Conservation (phyloP, 2,888 invertebrate genomes). For the Tetheella fluctuosa region DNA sequence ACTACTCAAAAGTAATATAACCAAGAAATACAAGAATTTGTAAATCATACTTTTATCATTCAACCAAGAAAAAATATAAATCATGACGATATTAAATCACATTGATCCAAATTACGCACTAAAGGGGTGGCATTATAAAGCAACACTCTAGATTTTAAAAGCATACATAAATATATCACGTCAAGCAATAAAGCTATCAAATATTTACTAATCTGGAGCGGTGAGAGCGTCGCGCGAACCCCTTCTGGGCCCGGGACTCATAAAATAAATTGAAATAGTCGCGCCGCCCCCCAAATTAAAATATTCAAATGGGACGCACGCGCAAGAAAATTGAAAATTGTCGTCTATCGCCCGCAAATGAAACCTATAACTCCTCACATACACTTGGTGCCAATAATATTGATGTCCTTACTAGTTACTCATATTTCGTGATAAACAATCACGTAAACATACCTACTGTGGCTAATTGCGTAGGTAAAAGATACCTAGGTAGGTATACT, state of each 20-base stretch:
- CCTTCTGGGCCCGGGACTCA: conserved; percentile 80
- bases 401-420: background rate
- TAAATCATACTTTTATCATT: too few species aligned
- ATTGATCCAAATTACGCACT: background rate
- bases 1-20: background rate
- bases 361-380: conserved; percentile 82
- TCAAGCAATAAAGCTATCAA: conserved; percentile 83
- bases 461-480: too few species aligned
- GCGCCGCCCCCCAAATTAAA: conserved; percentile 84
- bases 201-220: conserved; percentile 84
- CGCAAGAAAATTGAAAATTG: conserved; percentile 85
- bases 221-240: conserved; percentile 76
- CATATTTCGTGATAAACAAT: background rate
- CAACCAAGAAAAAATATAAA: background rate
- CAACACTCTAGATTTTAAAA: conserved; percentile 54
- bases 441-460: too few species aligned
- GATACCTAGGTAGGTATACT: too few species aligned
- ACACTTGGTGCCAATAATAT: conserved; percentile 60
- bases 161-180: conserved; percentile 78
- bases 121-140: conserved; percentile 3
- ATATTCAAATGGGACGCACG: conserved; percentile 85
- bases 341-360: conserved; percentile 85
- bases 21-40: too few species aligned
- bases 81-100: background rate
- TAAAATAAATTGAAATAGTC: conserved; percentile 85